phyloP scores from a whole-genome alignment of 1,140 invertebrate species.

The Conus ventricosus region DNA sequence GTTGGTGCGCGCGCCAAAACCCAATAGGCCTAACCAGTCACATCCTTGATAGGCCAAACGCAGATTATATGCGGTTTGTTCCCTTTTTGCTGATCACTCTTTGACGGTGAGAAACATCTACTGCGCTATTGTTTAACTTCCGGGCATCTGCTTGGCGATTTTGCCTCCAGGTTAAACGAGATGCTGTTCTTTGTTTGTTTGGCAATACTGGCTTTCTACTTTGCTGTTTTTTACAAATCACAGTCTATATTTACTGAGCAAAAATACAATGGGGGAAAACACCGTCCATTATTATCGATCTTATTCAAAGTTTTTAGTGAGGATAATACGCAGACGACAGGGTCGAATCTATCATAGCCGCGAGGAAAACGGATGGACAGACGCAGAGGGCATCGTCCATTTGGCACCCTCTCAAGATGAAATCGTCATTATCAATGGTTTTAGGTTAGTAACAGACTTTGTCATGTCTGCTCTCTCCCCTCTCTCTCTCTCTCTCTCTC shows the following conservation, averaged over 20 bases:
- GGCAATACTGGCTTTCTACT: neutral
- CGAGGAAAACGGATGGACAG: neutral
- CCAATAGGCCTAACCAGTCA: no score
- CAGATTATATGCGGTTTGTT: neutral
- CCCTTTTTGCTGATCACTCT: neutral
- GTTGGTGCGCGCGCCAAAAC: no score
- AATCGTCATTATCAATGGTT: slow-evolving; percentile 17
- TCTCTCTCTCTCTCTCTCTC: neutral
- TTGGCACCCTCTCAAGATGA: neutral
- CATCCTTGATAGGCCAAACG: neutral
- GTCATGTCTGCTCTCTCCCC: no score
- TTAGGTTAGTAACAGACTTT: neutral
- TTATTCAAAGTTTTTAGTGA: neutral
- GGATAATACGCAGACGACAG: neutral
- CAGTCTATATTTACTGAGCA: neutral
- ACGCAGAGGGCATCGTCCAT: neutral
- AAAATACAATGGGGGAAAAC: neutral
- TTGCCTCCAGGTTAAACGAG: neutral
- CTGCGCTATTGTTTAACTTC: neutral
- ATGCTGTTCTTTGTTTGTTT: neutral
- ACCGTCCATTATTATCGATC: neutral
- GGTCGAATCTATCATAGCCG: neutral
- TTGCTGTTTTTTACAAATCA: neutral
- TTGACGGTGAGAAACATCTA: neutral
- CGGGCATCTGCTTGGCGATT: neutral